A percentile compares a stretch with the other conserved stretches of the same genome.
Conservation (phyloP, 2,113 vertebrate genomes). For the Falco punctatus region DNA sequence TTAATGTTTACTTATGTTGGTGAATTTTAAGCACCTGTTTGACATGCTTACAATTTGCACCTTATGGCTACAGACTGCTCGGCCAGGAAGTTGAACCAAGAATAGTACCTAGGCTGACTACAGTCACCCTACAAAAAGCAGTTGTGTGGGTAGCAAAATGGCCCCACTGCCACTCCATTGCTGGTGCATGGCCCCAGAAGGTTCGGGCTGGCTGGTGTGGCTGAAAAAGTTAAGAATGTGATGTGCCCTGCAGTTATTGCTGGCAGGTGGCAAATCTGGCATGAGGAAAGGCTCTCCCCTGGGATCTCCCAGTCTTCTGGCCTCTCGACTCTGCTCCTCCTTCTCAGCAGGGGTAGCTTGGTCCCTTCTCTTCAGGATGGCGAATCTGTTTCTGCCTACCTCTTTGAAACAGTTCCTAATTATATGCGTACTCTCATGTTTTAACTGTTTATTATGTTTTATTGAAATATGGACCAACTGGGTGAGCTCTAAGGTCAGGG, state of each 20-base stretch:
- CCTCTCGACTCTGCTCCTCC: background rate
- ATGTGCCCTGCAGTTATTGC: background rate
- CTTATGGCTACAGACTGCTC: background rate
- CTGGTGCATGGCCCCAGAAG: background rate
- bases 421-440: background rate
- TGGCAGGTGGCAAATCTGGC: background rate
- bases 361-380: background rate
- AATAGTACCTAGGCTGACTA: background rate
- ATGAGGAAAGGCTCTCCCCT: background rate
- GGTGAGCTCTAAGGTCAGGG: background rate
- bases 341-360: background rate
- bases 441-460: background rate
- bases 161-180: accelerated
- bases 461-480: background rate
- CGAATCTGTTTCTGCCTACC: background rate
- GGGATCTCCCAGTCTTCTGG: background rate
- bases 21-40: background rate
- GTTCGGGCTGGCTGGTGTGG: background rate
- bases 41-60: background rate
- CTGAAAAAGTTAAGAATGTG: background rate
- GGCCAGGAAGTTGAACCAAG: background rate
- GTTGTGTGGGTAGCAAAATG: background rate
- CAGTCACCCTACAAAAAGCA: background rate
- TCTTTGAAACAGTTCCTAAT: background rate
- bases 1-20: background rate